Evolutionary conservation across 2,888 invertebrate genomes (phyloP).

Genomic region (Eristalis pertinax): DNA sequence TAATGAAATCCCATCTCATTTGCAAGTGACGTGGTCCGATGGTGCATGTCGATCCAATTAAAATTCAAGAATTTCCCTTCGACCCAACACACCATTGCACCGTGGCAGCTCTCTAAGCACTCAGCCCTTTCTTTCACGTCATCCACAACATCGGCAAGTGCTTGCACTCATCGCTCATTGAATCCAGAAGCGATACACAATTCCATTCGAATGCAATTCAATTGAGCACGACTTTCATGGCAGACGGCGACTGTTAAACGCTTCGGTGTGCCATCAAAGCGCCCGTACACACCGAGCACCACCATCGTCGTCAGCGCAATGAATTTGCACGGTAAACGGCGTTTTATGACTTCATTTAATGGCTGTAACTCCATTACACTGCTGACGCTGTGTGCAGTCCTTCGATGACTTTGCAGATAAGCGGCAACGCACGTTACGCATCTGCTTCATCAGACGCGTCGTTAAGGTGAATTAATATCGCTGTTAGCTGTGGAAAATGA

Average conservation of each 20-base stretch:
- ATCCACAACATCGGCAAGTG: background rate
- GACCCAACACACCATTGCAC: background rate
- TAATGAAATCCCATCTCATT: background rate
- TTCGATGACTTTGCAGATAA: background rate
- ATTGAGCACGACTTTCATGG: background rate
- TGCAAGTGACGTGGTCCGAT: background rate
- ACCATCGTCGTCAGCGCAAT: too few relatives aligned
- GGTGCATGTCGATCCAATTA: background rate
- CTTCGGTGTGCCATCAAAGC: background rate
- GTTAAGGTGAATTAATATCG: background rate
- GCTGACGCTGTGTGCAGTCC: too few relatives aligned
- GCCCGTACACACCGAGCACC: background rate
- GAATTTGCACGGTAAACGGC: background rate
- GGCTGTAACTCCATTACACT: background rate
- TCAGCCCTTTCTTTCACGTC: background rate
- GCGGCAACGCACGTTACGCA: background rate
- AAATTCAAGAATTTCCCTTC: background rate
- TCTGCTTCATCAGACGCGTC: background rate
- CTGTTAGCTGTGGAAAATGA: background rate
- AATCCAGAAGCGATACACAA: background rate
- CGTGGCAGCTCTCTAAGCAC: background rate
- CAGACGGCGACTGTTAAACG: background rate
- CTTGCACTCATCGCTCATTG: background rate
- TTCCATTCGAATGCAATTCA: background rate
- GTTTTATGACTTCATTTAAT: background rate